phyloP scores from a whole-genome alignment of 2,113 vertebrate genomes.

The Crotalus horridus region DNA sequence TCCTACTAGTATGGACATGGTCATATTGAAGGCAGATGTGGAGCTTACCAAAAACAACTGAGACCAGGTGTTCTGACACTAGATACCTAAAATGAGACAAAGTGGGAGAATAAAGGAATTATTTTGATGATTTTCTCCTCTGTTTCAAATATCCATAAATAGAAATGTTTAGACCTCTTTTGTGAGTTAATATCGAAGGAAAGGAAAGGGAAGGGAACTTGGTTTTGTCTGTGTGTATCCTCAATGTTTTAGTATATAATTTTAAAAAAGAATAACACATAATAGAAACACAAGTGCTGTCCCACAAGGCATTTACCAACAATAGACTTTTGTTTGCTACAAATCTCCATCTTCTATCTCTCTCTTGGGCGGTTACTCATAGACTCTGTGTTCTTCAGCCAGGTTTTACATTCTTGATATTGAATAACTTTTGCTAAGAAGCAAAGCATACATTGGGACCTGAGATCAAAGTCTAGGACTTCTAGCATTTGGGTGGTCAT shows the following conservation, averaged over 20 bases:
- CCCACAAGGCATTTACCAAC: slow-evolving; percentile 21
- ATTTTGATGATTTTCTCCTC: background rate
- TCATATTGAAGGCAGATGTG: background rate
- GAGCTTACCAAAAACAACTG: background rate
- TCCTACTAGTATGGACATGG: background rate
- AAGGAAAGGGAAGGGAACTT: background rate
- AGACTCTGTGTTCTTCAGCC: slow-evolving; percentile 38
- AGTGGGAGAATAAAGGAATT: background rate
- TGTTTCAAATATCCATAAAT: background rate
- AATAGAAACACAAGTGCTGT: background rate
- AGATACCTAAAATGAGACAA: background rate
- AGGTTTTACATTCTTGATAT: slow-evolving; percentile 11
- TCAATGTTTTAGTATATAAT: background rate
- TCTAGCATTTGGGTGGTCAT: slow-evolving; percentile 33
- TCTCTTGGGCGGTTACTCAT: background rate
- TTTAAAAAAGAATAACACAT: background rate
- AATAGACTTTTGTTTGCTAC: slow-evolving; percentile 26
- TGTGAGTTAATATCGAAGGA: background rate
- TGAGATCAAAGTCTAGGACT: slow-evolving; percentile 43
- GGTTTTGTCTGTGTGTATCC: background rate
- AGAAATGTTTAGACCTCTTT: background rate
- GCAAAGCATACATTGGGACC: slow-evolving; percentile 13
- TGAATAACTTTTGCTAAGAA: background rate
- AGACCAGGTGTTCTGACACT: background rate
- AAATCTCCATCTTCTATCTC: background rate